Evolutionary conservation across 2,888 invertebrate species (phyloP).

Genomic region (Eupsilia transversa): DNA sequence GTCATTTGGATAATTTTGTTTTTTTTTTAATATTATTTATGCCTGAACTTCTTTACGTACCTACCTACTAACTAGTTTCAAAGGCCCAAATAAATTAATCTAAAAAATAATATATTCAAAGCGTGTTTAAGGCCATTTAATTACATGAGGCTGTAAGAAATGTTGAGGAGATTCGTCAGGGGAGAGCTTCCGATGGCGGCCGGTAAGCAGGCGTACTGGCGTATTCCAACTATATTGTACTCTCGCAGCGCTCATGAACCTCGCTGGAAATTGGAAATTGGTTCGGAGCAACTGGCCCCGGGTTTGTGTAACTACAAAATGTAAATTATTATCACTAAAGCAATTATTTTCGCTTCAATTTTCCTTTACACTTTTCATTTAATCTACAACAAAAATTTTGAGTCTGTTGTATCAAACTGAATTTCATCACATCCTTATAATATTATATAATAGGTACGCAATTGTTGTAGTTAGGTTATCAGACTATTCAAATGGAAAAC

Average conservation of each 20-base stretch:
- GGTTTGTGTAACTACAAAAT: not conserved
- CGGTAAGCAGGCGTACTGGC: constrained; percentile 29
- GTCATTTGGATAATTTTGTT: not conserved
- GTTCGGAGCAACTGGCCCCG: constrained; percentile 1
- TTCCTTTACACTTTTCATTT: not conserved
- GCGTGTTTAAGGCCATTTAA: constrained; percentile 43
- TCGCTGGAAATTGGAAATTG: constrained; percentile 32
- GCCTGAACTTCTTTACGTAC: not conserved
- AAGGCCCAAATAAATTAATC: not conserved
- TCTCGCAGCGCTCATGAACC: constrained; percentile 26
- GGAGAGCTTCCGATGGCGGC: constrained; percentile 41
- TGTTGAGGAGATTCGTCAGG: constrained; percentile 40
- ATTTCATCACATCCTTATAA: not conserved
- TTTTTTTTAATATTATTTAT: constrained; percentile 2
- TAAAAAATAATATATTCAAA: constrained; percentile 31
- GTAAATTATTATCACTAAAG: not conserved
- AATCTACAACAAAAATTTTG: not conserved
- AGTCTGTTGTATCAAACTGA: not conserved
- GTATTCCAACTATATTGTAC: constrained; percentile 38
- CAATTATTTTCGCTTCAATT: not conserved
- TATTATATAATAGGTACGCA: too few relatives aligned
- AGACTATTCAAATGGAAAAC: not conserved
- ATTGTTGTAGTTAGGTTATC: not conserved
- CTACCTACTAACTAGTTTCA: not conserved
- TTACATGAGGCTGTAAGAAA: constrained; percentile 48